Percentiles rank a stretch among this genome's conserved stretches.
These are phyloP conservation scores for Sciaenops ocellatus DNA, from an alignment of 2,797 vertebrate genomes.

Conservation along the genomic window DNA sequence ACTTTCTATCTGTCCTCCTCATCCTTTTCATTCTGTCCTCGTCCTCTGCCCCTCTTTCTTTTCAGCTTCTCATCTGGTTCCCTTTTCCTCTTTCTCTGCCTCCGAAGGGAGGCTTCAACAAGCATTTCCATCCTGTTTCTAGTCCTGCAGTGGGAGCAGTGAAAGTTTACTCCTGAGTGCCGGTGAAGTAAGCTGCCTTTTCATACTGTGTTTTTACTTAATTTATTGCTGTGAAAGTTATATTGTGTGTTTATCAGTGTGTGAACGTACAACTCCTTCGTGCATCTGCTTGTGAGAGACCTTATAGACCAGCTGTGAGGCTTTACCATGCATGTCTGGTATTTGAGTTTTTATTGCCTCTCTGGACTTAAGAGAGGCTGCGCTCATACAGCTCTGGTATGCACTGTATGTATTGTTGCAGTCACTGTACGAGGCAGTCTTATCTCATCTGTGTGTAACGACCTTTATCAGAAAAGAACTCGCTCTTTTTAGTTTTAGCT, in stretches of 20 bases:
- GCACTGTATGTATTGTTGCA: constrained; percentile 50
- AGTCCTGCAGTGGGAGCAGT: constrained; percentile 56
- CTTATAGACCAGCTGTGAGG: constrained; percentile 77
- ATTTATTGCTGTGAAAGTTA: not conserved
- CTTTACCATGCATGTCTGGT: constrained; percentile 82
- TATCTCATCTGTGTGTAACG: constrained; percentile 38
- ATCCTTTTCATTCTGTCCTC: constrained; percentile 47
- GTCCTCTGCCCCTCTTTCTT: constrained; percentile 42
- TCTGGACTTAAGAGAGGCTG: constrained; percentile 72
- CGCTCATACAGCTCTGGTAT: constrained; percentile 65
- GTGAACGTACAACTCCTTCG: constrained; percentile 25
- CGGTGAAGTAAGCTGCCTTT: constrained; percentile 52
- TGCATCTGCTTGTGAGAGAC: constrained; percentile 51
- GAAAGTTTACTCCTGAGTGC: constrained; percentile 58
- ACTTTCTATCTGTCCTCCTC: constrained; percentile 26
- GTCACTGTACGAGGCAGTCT: constrained; percentile 25
- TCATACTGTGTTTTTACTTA: not conserved
- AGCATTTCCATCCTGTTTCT: constrained; percentile 75
- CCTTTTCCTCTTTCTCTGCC: constrained; percentile 61
- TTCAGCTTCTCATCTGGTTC: constrained; percentile 71
- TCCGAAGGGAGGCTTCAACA: constrained; percentile 45
- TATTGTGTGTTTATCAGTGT: constrained; percentile 11
- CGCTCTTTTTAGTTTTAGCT: not conserved
- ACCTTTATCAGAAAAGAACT: constrained; percentile 4
- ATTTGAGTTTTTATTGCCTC: constrained; percentile 82